Evolutionary conservation across 2,113 vertebrate species (phyloP).

Genomic region (Hoplias malabaricus): DNA sequence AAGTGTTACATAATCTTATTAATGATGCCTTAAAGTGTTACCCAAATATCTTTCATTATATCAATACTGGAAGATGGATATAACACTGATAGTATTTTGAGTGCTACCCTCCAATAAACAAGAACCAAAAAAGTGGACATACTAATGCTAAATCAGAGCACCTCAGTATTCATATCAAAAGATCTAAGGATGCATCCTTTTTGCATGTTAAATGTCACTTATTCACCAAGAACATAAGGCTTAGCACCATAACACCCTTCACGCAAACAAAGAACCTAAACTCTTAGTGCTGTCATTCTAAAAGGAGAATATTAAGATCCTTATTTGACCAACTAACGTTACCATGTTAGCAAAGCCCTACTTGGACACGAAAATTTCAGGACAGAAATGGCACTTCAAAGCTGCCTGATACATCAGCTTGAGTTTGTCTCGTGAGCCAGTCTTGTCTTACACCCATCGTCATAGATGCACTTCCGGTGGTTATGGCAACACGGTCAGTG

Average conservation of each 20-base stretch:
- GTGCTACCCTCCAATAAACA: neutral
- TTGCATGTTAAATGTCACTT: neutral
- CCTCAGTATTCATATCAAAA: neutral
- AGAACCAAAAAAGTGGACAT: neutral
- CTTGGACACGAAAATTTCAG: neutral
- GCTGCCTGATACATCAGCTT: neutral
- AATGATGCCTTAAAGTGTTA: too few species aligned
- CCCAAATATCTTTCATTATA: conserved; percentile 1
- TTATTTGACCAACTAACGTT: neutral
- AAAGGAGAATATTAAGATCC: neutral
- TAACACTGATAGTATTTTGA: conserved; percentile 36
- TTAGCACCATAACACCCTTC: neutral
- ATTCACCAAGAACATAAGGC: neutral
- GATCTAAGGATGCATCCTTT: neutral
- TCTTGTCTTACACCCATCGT: neutral
- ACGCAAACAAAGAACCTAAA: neutral
- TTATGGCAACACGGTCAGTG: conserved; percentile 47
- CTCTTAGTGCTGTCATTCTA: neutral
- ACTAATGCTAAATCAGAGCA: neutral
- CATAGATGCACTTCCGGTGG: conserved; percentile 53
- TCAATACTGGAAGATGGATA: conserved; percentile 56
- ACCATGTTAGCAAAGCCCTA: neutral
- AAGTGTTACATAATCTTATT: too few species aligned
- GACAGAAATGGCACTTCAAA: neutral
- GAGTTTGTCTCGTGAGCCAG: neutral